Base-by-base conservation (phyloP, 2,888 invertebrate species). In the Graphium colonna region DNA sequence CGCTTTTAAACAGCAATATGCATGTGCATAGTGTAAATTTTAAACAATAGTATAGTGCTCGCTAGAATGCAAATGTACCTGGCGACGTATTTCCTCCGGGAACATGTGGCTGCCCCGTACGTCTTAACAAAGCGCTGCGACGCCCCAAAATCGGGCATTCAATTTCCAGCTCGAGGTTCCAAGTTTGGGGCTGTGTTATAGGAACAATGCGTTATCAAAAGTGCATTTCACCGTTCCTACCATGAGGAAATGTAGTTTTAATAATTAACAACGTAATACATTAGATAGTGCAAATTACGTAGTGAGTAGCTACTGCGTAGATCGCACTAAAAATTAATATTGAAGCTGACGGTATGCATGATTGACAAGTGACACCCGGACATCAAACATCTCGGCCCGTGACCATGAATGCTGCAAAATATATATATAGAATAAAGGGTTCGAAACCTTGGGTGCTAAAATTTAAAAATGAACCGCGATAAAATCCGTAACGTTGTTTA, bases 61-160 rank as follows among this genome's bases (percentile, higher is more conserved):
- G 12, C 10, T 10, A 31, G 53, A 36, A 39, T 48, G 48, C 44
- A 44, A 53, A 53, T 49, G 48, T 39, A 33, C 47, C 53, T 39
- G 39, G 31, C 38, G 38, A 43, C 39, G 43, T 54, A 45, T 49
- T 45, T 50, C 44, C 33, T 44, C 33, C 43, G 45, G 49, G 49
- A 44, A 48, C 15, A 38, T 39, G 48, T 40, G 10, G 38, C 38
- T 17, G 12, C 26, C 31, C 43, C 40, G 42, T 48, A 16, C 28
- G 31, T 41, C 33, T 17, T 33, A 28, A 48, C 31, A 53, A 44
- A 53, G 38, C 53, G 28, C 40, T 13, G 15, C 21, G 43, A 48
- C 33, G 7, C 33, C 33, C n/a, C 3, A 33, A 7, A 9, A 33
- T 2, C 9, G 9, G n/a, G 7, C n/a, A 33, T 10, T 2, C n/a